These are phyloP conservation scores for Puffinus mauretanicus DNA, from an alignment of 2,113 vertebrate genomes.

Conservation along the genomic window DNA sequence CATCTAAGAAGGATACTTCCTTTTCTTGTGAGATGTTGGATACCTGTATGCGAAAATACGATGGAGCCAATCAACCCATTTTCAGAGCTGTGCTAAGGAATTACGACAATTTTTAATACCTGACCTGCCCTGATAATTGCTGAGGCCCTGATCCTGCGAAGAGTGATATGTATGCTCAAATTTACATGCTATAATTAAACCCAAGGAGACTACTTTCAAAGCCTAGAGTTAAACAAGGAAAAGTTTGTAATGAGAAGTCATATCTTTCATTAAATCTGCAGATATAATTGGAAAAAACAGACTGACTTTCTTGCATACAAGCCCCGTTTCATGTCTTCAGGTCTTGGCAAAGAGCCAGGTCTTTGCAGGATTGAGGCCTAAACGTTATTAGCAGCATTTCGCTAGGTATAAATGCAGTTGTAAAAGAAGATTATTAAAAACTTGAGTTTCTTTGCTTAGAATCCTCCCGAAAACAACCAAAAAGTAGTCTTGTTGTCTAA, in stretches of 20 bases:
- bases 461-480: background rate
- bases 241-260: conserved; percentile 56
- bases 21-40: background rate
- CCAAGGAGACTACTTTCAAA: conserved; percentile 62
- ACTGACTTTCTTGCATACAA: background rate
- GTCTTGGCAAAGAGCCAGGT: conserved; percentile 44
- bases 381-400: background rate
- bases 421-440: conserved; percentile 4
- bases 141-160: background rate
- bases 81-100: background rate
- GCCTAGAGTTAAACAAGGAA: conserved; percentile 57
- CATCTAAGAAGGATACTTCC: background rate
- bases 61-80: background rate
- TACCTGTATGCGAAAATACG: background rate
- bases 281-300: conserved; percentile 57
- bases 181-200: conserved; percentile 67
- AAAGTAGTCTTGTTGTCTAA: background rate
- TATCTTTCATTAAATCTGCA: conserved; percentile 52
- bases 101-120: conserved; percentile 13
- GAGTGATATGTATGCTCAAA: background rate
- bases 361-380: background rate
- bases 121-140: conserved; percentile 7
- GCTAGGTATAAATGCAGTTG: background rate
- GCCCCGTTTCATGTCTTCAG: conserved; percentile 11
- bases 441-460: background rate